Base-by-base conservation (phyloP, 1,140 invertebrate species). In the Leptestheria dahalacensis region DNA sequence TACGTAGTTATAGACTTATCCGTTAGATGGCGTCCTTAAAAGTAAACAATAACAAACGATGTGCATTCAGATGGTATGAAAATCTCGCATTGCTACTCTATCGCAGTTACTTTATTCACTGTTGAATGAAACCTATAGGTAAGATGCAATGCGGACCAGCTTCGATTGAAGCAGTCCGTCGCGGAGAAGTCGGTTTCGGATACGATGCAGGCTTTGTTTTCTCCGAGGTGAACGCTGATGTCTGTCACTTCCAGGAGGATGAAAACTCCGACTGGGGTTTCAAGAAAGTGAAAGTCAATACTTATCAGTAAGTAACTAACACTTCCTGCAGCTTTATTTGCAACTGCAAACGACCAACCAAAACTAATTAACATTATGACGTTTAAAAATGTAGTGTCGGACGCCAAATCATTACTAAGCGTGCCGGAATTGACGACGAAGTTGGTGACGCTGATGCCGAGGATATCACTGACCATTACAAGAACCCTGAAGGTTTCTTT, bases 141-240 rank as follows among this genome's bases (percentile, higher is more conserved):
- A 64, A 64, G 53, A 66, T 69, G 63, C 66, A 72, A 29, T 75
- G 74, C 60, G 77, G 78, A 1, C 78, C 78, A 18, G 73, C 75
- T 4, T 71, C 77, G 0, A 41, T 77, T 25, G 72, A 69, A 51
- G 76, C 78, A 15, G 69, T 79, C 12, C 71, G 74, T 46, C 68
- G 73, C 49, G 78, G 78, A 18, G 72, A 78, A 62, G 71, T 77
- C 23, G 71, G 72, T 29, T 64, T 77, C 1, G 69, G 67, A 48
- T 78, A 74, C 63, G 77, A 79, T 64, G 68, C 69, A 0, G 65
- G 66, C 4, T 79, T 78, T 63, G 71, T 78, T 20, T 77, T 77
- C 64, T 70, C 75, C 54, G 75, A 79, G 65, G 76, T 79, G 9
- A 79, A 79, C 65, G 77, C 76, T 3, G 78, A 79, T 63, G 67